Evolutionary conservation across 2,113 vertebrate genomes (phyloP).

Genomic region (Mugil cephalus): DNA sequence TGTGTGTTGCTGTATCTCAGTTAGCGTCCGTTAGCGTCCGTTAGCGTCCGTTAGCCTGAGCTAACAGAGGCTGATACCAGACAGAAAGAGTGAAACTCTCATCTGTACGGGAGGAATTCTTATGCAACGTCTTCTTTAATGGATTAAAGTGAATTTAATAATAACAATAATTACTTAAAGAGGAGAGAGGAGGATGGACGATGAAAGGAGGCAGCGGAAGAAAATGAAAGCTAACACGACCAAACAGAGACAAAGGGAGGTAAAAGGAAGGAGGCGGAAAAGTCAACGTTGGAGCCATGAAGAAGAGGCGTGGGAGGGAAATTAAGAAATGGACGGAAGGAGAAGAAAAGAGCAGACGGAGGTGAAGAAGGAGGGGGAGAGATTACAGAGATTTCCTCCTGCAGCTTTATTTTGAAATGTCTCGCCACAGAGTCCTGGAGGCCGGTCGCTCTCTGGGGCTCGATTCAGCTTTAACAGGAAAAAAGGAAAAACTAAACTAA

Average conservation of each 20-base stretch:
- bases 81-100: no score
- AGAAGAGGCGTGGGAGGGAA: slow-evolving; percentile 53
- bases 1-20: no score
- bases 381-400: neutral
- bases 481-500: neutral
- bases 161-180: neutral
- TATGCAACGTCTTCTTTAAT: no score
- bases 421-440: neutral
- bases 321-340: slow-evolving; percentile 46
- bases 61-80: no score
- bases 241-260: slow-evolving; percentile 13
- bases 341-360: slow-evolving; percentile 15
- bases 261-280: neutral
- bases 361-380: neutral
- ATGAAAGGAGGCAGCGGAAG: neutral
- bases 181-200: neutral
- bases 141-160: no score
- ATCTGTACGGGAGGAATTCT: no score
- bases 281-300: slow-evolving; percentile 20
- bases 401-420: neutral
- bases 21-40: no score
- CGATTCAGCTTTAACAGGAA: slow-evolving; percentile 5
- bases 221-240: slow-evolving; percentile 6
- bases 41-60: no score
- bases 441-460: slow-evolving; percentile 7